Percentiles rank a stretch among this genome's conserved stretches.
phyloP scores from a whole-genome alignment of 1,140 invertebrate species.

The Tetranychus cinnabarinus region DNA sequence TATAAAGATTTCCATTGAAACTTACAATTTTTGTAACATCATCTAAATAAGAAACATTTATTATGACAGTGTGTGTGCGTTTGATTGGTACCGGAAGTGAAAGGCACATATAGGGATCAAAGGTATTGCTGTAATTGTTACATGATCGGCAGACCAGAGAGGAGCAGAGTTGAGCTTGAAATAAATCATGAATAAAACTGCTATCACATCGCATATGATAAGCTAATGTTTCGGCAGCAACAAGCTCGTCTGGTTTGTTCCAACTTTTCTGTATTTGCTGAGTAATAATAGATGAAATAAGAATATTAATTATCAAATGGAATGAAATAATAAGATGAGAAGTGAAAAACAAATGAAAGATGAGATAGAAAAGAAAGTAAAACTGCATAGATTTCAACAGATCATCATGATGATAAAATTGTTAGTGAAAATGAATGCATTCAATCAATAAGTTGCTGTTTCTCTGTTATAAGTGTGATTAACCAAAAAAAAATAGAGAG shows the following conservation, averaged over 20 bases:
- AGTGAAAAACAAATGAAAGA: background rate
- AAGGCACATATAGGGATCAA: constrained; percentile 89
- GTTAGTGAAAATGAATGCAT: no score
- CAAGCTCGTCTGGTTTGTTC: no score
- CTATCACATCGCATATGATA: constrained; percentile 64
- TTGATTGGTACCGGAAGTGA: constrained; percentile 73
- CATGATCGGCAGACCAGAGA: constrained; percentile 80
- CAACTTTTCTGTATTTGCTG: constrained; percentile 47
- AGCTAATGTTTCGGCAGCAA: constrained; percentile 63
- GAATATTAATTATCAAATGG: constrained; percentile 16
- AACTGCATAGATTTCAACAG: no score
- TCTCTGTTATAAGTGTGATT: no score
- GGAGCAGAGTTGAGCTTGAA: constrained; percentile 44
- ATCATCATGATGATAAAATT: no score
- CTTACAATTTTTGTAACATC: constrained; percentile 51
- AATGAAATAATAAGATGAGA: no score
- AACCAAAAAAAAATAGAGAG: no score
- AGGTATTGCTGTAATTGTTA: constrained; percentile 73
- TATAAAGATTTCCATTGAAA: background rate
- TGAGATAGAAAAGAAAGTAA: constrained; percentile 18
- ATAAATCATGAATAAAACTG: constrained; percentile 82
- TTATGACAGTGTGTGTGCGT: constrained; percentile 33
- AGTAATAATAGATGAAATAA: constrained; percentile 25
- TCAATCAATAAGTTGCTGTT: no score
- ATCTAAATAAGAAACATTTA: constrained; percentile 64